phyloP scores from a whole-genome alignment of 2,113 vertebrate species.

The Callionymus lyra region DNA sequence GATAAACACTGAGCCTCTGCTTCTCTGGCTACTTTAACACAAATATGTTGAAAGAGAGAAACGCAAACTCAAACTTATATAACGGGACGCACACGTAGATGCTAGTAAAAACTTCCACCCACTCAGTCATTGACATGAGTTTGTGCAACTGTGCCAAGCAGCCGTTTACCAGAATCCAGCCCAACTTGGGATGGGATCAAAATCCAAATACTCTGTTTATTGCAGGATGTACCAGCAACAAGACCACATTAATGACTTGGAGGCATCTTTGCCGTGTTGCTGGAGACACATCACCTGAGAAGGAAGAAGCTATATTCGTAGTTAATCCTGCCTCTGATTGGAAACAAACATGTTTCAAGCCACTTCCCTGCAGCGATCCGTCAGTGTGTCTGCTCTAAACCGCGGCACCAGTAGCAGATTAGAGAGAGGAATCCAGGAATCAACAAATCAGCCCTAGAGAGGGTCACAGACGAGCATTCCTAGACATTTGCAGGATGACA shows the following conservation, averaged over 20 bases:
- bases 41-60: too few species aligned
- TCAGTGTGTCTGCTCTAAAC: slow-evolving; percentile 42
- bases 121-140: slow-evolving; percentile 36
- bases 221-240: slow-evolving; percentile 27
- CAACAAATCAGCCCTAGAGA: slow-evolving; percentile 39
- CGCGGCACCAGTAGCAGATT: slow-evolving; percentile 38
- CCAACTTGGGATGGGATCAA: slow-evolving; percentile 27
- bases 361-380: slow-evolving; percentile 36
- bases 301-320: slow-evolving; percentile 29
- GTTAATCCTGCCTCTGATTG: slow-evolving; percentile 42
- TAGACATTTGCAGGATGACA: slow-evolving; percentile 12
- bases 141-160: slow-evolving; percentile 41
- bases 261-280: slow-evolving; percentile 2
- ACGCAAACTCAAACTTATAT: too few species aligned
- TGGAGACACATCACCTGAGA: slow-evolving; percentile 45
- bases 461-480: slow-evolving; percentile 14
- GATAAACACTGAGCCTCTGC: slow-evolving; percentile 14
- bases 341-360: slow-evolving; percentile 50
- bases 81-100: slow-evolving; percentile 7
- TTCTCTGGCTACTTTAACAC: too few species aligned
- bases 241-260: slow-evolving; percentile 23
- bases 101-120: slow-evolving; percentile 44
- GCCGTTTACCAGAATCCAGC: slow-evolving; percentile 50
- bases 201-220: slow-evolving; percentile 14
- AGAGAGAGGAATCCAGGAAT: slow-evolving; percentile 50